phyloP scores from a whole-genome alignment of 2,888 invertebrate species.

The Endotricha flammealis region DNA sequence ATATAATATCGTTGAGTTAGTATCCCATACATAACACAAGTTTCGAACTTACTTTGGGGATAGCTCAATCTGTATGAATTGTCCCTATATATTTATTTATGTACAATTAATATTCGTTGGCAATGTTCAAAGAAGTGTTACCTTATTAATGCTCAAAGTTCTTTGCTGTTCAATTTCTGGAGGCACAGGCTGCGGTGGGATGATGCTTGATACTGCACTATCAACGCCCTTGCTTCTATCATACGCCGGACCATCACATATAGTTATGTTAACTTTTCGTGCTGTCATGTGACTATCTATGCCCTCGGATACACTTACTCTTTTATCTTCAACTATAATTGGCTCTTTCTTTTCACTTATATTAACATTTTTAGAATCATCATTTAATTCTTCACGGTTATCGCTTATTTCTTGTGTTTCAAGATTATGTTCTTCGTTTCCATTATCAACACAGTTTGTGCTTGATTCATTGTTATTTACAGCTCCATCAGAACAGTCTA shows the following conservation, averaged over 20 bases:
- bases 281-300: constrained; percentile 42
- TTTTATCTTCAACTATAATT: constrained; percentile 36
- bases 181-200: constrained; percentile 84
- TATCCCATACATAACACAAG: too few relatives aligned
- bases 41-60: too few relatives aligned
- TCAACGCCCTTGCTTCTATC: constrained; percentile 55
- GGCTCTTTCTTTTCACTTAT: constrained; percentile 9
- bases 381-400: constrained; percentile 1
- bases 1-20: too few relatives aligned
- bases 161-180: constrained; percentile 91
- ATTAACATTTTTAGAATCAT: constrained; percentile 1
- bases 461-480: constrained; percentile 17
- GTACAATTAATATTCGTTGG: constrained; percentile 1
- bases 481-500: constrained; percentile 28
- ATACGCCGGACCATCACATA: constrained; percentile 51
- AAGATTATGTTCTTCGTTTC: constrained; percentile 10
- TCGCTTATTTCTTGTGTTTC: too few relatives aligned
- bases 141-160: constrained; percentile 89
- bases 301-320: constrained; percentile 44
- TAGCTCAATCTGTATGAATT: too few relatives aligned
- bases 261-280: constrained; percentile 61
- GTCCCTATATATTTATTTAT: too few relatives aligned
- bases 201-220: constrained; percentile 38
- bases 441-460: constrained; percentile 17
- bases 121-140: too few relatives aligned